These are phyloP conservation scores for Drosophila austrosaltans DNA, from an alignment of 2,888 invertebrate species.

Conservation along the genomic window DNA sequence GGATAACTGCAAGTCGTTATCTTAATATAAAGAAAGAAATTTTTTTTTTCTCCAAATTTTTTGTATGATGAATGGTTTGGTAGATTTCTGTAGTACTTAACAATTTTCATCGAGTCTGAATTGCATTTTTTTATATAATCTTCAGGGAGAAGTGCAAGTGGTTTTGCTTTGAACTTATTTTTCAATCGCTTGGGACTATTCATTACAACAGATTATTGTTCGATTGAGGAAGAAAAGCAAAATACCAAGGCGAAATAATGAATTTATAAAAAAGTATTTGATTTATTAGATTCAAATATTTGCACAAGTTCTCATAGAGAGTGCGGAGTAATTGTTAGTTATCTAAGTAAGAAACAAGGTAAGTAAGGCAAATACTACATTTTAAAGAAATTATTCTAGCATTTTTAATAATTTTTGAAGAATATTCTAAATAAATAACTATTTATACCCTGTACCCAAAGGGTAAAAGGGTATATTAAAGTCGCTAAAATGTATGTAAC, in stretches of 20 bases:
- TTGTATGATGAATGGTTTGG: conserved; percentile 56
- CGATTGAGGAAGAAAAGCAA: background rate
- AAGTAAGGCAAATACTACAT: too few relatives aligned
- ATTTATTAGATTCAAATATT: background rate
- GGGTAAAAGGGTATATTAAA: too few relatives aligned
- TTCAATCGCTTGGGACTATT: conserved; percentile 34
- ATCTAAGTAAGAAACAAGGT: too few relatives aligned
- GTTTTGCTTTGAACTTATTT: conserved; percentile 29
- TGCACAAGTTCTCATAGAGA: background rate
- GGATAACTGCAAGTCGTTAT: conserved; percentile 8
- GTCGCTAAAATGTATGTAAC: too few relatives aligned
- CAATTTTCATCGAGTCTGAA: conserved; percentile 35
- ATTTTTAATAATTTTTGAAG: too few relatives aligned
- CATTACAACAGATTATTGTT: conserved; percentile 26
- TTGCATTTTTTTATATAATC: conserved; percentile 38
- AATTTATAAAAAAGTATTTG: background rate
- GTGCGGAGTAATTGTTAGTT: too few relatives aligned
- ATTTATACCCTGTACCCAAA: too few relatives aligned
- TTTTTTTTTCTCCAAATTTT: conserved; percentile 9
- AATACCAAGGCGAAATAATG: too few relatives aligned
- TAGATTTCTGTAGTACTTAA: conserved; percentile 12
- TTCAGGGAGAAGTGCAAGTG: conserved; percentile 14
- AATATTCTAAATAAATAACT: too few relatives aligned
- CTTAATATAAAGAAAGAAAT: background rate
- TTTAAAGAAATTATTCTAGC: too few relatives aligned